Base-by-base conservation (phyloP, 2,888 invertebrate genomes). In the Orthonychiurus folsomi region DNA sequence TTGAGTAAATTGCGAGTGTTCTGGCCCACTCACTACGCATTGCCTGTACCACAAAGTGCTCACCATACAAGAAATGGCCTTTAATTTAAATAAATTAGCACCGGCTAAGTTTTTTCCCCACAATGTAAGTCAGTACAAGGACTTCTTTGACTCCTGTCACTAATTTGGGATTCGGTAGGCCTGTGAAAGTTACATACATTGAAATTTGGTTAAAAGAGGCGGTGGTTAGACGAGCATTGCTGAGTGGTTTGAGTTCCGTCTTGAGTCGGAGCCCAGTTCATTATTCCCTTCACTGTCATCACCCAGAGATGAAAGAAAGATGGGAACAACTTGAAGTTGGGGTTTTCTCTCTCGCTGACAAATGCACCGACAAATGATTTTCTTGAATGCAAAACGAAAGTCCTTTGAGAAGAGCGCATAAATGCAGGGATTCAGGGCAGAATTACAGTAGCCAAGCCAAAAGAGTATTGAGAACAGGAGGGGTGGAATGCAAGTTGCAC, bases 361-460 rank as follows among this genome's bases (percentile, higher is more conserved):
- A 78, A 88, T 85, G 74, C 88, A 89, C 74, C 86, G 85, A 79
- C 92, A 92, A 71, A 94, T 87, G 71, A 95, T 91, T 71, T 88
- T 85, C 78, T 92, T 92, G 80, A 95, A 95, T 24, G 94, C 94
- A 76, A 89, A 90, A 65, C 94, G 85, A 79, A 94, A 95, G 79
- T 95, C 94, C 77, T 90, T 90, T 59, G 92, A 92, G 80, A 94
- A 94, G 3, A 63, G 53, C 1, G 65, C 65, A 25, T 65, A 65
- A 23, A 65, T 60, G 21, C 63, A 63, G 9, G 63, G 63, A 37
- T 66, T 65, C 21, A 68, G 65, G 28, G 65, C 64, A 1, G 62
- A 64, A 63, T 72, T 72, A 59, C 93, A 93, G 79, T 96, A 96
- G 1, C 96, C 96, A 67, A 97, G 82, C 95, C 96, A 97, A 80